Percentiles rank a stretch among this genome's conserved stretches.
Conservation (phyloP, 2,888 invertebrate genomes). For the Polydrusus tereticollis region DNA sequence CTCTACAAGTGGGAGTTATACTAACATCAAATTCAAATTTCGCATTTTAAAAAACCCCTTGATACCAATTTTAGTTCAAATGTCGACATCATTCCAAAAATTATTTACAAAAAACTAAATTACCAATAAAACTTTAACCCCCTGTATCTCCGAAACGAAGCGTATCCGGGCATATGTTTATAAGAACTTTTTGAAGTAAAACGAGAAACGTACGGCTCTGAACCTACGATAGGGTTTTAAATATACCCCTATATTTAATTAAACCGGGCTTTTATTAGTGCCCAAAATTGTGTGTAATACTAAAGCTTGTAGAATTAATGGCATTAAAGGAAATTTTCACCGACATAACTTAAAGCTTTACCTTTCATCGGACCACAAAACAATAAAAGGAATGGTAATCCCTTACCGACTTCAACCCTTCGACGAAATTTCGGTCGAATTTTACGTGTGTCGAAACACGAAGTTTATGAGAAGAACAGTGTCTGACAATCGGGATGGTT, state of each 20-base stretch:
- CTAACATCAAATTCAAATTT: no score
- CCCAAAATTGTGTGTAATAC: slow-evolving; percentile 26
- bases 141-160: no score
- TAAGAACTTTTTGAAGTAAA: no score
- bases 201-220: background rate
- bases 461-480: background rate
- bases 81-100: no score
- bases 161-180: no score
- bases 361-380: slow-evolving; percentile 16
- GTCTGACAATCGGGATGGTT: background rate
- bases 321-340: slow-evolving; percentile 27
- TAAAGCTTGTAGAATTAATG: slow-evolving; percentile 29
- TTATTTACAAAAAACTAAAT: no score
- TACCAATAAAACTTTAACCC: no score
- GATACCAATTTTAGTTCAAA: no score
- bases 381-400: slow-evolving; percentile 26
- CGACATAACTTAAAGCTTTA: slow-evolving; percentile 16
- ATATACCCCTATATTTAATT: slow-evolving; percentile 27
- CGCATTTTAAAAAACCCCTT: no score
- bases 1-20: no score
- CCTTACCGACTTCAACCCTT: slow-evolving; percentile 19
- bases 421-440: slow-evolving; percentile 14
- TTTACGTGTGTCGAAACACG: slow-evolving; percentile 8
- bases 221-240: slow-evolving; percentile 1
- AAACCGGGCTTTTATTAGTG: slow-evolving; percentile 19